Percentiles rank a stretch among this genome's conserved stretches.
These are phyloP conservation scores for Idaea straminata DNA, from an alignment of 2,888 invertebrate genomes.

Conservation along the genomic window DNA sequence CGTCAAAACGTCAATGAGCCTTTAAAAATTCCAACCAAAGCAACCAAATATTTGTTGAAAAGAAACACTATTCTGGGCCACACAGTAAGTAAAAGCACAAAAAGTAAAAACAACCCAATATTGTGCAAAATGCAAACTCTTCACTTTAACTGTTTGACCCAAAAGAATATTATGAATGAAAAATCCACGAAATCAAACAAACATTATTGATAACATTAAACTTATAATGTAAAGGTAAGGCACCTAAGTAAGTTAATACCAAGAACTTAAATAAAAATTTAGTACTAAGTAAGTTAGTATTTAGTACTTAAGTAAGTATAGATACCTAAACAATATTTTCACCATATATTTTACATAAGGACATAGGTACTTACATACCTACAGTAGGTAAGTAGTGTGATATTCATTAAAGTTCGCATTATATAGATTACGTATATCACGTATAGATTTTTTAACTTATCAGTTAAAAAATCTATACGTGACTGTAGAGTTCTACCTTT, in stretches of 20 bases:
- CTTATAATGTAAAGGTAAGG: background rate
- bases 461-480: too few relatives aligned
- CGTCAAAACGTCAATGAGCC: constrained; percentile 69
- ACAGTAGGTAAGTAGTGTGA: too few relatives aligned
- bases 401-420: too few relatives aligned
- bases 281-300: too few relatives aligned
- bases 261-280: too few relatives aligned
- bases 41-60: constrained; percentile 69
- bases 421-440: too few relatives aligned
- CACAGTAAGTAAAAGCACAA: constrained; percentile 61
- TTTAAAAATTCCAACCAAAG: constrained; percentile 68
- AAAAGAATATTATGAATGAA: background rate
- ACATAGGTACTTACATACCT: too few relatives aligned
- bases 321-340: too few relatives aligned
- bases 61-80: constrained; percentile 68
- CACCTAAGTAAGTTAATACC: too few relatives aligned
- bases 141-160: background rate
- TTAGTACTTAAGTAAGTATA: too few relatives aligned
- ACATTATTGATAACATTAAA: background rate
- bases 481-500: background rate
- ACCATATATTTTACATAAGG: too few relatives aligned
- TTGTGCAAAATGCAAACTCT: constrained; percentile 46
- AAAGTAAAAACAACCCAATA: constrained; percentile 38
- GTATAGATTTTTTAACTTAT: too few relatives aligned
- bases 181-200: background rate